phyloP scores from a whole-genome alignment of 1,140 invertebrate genomes.

The Homarus americanus region DNA sequence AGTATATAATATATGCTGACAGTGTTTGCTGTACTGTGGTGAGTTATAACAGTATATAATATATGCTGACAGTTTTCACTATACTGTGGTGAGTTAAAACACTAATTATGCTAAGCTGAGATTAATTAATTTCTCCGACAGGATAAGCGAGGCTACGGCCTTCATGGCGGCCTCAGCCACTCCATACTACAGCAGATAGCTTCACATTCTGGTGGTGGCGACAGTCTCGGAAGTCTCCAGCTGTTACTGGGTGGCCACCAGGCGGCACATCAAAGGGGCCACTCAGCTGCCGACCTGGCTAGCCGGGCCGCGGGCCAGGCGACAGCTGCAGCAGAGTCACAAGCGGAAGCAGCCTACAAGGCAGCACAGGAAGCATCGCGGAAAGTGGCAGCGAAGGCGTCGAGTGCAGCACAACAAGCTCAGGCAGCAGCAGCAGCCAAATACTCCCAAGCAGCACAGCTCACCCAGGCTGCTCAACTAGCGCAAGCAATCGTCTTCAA shows the following conservation, averaged over 20 bases:
- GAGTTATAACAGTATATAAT: too few species aligned
- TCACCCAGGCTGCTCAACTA: constrained; percentile 66
- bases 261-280: background rate
- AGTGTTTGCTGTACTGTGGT: too few species aligned
- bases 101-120: too few species aligned
- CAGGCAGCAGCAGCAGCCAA: constrained; percentile 66
- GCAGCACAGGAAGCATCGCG: constrained; percentile 59
- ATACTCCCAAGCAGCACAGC: constrained; percentile 60
- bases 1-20: too few species aligned
- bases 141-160: constrained; percentile 12
- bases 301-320: constrained; percentile 64
- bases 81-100: too few species aligned
- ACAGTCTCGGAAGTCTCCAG: background rate
- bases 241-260: constrained; percentile 8
- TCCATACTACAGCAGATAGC: background rate
- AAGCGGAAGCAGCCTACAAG: constrained; percentile 58
- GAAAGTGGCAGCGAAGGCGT: constrained; percentile 63
- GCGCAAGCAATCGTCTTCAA: constrained; percentile 64
- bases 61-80: too few species aligned
- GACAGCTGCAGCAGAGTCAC: constrained; percentile 61
- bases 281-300: constrained; percentile 62
- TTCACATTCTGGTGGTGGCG: background rate
- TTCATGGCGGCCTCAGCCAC: constrained; percentile 1
- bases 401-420: constrained; percentile 65
- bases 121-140: background rate